phyloP scores from a whole-genome alignment of 2,888 invertebrate genomes.

The Brenthis daphne region DNA sequence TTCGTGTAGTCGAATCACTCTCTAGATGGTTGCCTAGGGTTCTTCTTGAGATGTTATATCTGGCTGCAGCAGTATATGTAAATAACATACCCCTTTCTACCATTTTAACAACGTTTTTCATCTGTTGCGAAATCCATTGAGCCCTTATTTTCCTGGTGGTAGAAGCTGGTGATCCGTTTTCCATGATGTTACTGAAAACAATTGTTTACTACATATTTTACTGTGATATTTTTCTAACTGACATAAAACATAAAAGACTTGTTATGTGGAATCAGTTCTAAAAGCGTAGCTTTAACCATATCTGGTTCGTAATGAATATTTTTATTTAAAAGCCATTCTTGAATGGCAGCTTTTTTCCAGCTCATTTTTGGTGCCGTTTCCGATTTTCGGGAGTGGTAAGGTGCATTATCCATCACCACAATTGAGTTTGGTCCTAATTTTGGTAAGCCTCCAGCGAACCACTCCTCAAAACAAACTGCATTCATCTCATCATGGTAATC shows the following conservation, averaged over 20 bases:
- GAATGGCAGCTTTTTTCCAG: too few relatives aligned
- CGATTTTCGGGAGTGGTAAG: too few relatives aligned
- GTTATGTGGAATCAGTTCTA: too few relatives aligned
- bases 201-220: slow-evolving; percentile 32
- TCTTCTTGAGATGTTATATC: slow-evolving; percentile 38
- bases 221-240: slow-evolving; percentile 32
- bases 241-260: slow-evolving; percentile 15
- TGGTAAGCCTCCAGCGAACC: too few relatives aligned
- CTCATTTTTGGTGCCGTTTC: too few relatives aligned
- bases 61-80: slow-evolving; percentile 36
- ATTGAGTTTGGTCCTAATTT: too few relatives aligned
- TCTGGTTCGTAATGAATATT: too few relatives aligned
- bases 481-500: too few relatives aligned
- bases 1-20: slow-evolving; percentile 32
- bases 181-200: slow-evolving; percentile 40
- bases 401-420: too few relatives aligned
- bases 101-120: slow-evolving; percentile 16
- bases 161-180: slow-evolving; percentile 37
- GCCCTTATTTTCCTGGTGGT: slow-evolving; percentile 30
- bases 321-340: too few relatives aligned
- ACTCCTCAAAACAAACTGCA: too few relatives aligned
- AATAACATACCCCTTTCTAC: slow-evolving; percentile 28
- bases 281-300: too few relatives aligned
- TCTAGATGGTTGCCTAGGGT: slow-evolving; percentile 35
- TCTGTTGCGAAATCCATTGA: slow-evolving; percentile 15